phyloP scores from a whole-genome alignment of 1,140 invertebrate species.

The Anadara kagoshimensis region DNA sequence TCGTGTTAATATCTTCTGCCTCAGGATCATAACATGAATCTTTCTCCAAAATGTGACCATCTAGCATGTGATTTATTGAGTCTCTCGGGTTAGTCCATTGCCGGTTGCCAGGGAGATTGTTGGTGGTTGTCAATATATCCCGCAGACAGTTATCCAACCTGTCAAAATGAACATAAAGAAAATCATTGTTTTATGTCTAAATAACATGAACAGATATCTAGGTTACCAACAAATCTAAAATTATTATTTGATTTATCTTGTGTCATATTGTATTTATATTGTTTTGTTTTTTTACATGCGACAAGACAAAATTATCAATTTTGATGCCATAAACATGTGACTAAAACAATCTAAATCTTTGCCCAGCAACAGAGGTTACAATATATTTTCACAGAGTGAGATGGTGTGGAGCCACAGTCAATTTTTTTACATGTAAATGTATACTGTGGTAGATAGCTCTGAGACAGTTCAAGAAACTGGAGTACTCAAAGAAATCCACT shows the following conservation, averaged over 20 bases:
- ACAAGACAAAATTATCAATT: too few relatives aligned
- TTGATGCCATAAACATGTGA: neutral
- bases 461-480: too few relatives aligned
- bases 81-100: constrained; percentile 61
- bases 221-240: neutral
- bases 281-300: neutral
- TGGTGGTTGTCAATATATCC: constrained; percentile 57
- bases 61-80: constrained; percentile 60
- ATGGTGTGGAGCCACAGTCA: too few relatives aligned
- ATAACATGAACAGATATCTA: neutral
- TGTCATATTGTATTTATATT: neutral
- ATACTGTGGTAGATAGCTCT: too few relatives aligned
- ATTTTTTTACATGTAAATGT: too few relatives aligned
- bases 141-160: constrained; percentile 61
- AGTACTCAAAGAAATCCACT: too few relatives aligned
- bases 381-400: too few relatives aligned
- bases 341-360: too few relatives aligned
- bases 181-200: neutral
- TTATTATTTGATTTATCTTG: neutral
- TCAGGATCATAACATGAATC: constrained; percentile 69
- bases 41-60: constrained; percentile 65
- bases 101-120: constrained; percentile 57
- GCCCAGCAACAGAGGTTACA: too few relatives aligned
- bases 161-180: constrained; percentile 19
- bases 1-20: constrained; percentile 60